These are phyloP conservation scores for Siniperca undulata DNA, from an alignment of 2,797 vertebrate species.

Conservation along the genomic window DNA sequence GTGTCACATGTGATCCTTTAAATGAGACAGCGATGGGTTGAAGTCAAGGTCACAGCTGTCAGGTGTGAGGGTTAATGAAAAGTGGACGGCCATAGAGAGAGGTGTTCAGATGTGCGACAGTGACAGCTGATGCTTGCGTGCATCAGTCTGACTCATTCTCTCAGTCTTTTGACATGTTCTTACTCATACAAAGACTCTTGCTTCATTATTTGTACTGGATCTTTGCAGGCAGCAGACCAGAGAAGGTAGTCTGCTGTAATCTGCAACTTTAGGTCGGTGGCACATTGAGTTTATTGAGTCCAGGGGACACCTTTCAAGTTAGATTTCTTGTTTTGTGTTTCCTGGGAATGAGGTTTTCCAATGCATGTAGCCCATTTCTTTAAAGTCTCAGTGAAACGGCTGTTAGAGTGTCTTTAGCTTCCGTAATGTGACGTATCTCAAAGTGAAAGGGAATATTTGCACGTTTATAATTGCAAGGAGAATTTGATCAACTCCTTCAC, in stretches of 20 bases:
- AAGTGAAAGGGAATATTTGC: too few species aligned
- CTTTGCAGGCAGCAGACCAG: neutral
- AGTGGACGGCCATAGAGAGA: constrained; percentile 16
- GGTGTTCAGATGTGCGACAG: constrained; percentile 10
- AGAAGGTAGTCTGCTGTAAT: neutral
- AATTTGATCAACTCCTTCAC: too few species aligned
- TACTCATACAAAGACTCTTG: neutral
- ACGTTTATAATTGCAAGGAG: too few species aligned
- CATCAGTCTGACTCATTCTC: constrained; percentile 21
- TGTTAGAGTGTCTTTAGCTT: too few species aligned
- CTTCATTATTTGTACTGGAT: neutral
- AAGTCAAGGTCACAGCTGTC: constrained; percentile 47
- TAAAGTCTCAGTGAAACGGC: too few species aligned
- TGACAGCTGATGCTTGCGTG: constrained; percentile 17
- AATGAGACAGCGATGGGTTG: constrained; percentile 11
- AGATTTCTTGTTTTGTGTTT: neutral
- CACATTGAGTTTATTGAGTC: neutral
- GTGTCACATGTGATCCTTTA: constrained; percentile 12
- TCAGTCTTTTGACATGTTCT: neutral
- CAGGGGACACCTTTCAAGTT: neutral
- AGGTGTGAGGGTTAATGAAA: constrained; percentile 54
- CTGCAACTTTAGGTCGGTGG: neutral
- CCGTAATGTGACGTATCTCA: too few species aligned
- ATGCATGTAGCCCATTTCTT: too few species aligned
- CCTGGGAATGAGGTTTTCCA: neutral